phyloP scores from a whole-genome alignment of 2,888 invertebrate species.

The Myathropa florea region DNA sequence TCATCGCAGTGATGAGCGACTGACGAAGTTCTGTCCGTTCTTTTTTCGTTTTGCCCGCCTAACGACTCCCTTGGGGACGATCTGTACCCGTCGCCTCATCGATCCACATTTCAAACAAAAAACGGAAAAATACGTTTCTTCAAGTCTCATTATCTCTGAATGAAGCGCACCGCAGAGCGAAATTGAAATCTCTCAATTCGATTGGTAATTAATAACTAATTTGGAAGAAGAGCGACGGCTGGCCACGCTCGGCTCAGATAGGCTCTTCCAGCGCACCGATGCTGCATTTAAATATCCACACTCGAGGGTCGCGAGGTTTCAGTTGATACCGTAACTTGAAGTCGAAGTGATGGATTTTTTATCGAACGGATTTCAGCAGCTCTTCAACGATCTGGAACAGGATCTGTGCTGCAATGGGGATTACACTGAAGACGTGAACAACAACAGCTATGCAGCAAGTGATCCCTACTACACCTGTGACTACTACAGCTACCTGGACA shows the following conservation, averaged over 20 bases:
- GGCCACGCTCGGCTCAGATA: constrained; percentile 72
- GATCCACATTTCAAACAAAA: constrained; percentile 54
- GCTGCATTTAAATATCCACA: constrained; percentile 42
- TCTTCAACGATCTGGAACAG: constrained; percentile 78
- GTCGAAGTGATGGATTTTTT: constrained; percentile 78
- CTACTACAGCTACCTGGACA: constrained; percentile 65
- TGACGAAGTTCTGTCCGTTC: constrained; percentile 46
- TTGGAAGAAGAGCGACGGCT: constrained; percentile 34
- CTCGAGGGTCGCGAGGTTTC: constrained; percentile 20
- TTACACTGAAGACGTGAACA: constrained; percentile 63
- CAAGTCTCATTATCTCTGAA: constrained; percentile 31
- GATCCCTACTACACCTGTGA: constrained; percentile 56
- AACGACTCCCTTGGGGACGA: constrained; percentile 72
- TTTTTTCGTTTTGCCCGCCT: constrained; percentile 61
- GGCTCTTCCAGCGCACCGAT: constrained; percentile 38
- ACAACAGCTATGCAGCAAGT: constrained; percentile 8
- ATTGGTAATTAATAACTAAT: constrained; percentile 69
- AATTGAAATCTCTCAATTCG: constrained; percentile 48
- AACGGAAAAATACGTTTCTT: constrained; percentile 14
- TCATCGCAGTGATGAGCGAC: constrained; percentile 56
- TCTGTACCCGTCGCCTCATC: constrained; percentile 64
- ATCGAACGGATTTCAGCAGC: constrained; percentile 80
- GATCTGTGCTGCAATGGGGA: constrained; percentile 53
- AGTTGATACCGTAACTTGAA: constrained; percentile 36
- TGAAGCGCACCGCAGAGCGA: constrained; percentile 21